Evolutionary conservation across 2,888 invertebrate species (phyloP).

Genomic region (Caenorhabditis afra): DNA sequence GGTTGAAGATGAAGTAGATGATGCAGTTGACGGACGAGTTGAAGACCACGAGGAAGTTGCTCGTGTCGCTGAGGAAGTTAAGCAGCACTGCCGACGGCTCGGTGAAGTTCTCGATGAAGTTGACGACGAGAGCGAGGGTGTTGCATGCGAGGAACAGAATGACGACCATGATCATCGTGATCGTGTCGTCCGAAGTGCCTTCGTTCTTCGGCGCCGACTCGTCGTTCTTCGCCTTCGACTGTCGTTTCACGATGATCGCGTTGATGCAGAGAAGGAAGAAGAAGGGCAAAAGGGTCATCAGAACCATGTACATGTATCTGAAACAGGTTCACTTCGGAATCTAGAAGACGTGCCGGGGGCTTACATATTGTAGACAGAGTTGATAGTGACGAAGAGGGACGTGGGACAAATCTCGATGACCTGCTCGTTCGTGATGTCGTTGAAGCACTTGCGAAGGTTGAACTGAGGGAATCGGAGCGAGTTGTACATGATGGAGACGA

Average conservation of each 20-base stretch:
- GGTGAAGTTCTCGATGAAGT: constrained; percentile 80
- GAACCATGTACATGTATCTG: constrained; percentile 78
- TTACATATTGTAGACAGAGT: constrained; percentile 77
- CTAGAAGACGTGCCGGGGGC: background rate
- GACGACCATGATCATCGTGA: constrained; percentile 81
- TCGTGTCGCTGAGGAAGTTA: constrained; percentile 79
- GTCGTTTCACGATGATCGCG: constrained; percentile 77
- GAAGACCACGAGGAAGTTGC: constrained; percentile 80
- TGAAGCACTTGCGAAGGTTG: constrained; percentile 77
- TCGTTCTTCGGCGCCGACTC: constrained; percentile 43
- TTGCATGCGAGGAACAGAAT: constrained; percentile 80
- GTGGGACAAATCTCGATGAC: constrained; percentile 80
- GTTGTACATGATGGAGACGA: constrained; percentile 77
- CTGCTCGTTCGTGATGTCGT: constrained; percentile 75
- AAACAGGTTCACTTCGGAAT: background rate
- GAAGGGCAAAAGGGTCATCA: constrained; percentile 80
- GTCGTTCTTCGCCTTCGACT: constrained; percentile 56
- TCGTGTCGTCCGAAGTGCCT: constrained; percentile 76
- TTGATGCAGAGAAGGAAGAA: constrained; percentile 79
- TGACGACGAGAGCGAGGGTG: constrained; percentile 79
- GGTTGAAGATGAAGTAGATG: constrained; percentile 79
- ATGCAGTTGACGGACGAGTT: constrained; percentile 80
- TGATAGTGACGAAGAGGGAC: constrained; percentile 77
- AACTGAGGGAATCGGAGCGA: constrained; percentile 80
- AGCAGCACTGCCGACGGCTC: constrained; percentile 78